Conservation (phyloP, 37 sponge, comb jelly and placozoan species). For the Cladorhizidae sp. region DNA sequence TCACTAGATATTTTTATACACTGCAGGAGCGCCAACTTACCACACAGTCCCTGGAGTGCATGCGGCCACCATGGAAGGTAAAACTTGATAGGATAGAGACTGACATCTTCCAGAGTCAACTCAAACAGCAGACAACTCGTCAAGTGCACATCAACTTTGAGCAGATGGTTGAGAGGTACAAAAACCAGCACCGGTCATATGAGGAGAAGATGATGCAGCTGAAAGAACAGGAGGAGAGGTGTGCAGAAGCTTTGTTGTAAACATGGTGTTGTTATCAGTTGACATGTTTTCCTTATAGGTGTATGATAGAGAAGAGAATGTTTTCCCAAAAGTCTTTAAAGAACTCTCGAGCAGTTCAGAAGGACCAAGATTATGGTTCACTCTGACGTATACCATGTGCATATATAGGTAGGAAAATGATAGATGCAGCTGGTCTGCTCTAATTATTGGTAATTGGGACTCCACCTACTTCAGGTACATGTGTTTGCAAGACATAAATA, state of each 20-base stretch:
- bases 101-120: conserved; percentile 59
- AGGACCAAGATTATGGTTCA: too few species aligned
- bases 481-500: too few species aligned
- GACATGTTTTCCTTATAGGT: not conserved
- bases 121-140: conserved; percentile 82
- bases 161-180: conserved; percentile 69
- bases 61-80: conserved; percentile 62
- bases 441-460: too few species aligned
- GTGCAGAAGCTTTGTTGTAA: not conserved
- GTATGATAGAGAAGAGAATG: conserved; percentile 23
- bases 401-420: too few species aligned
- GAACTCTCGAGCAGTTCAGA: conserved; percentile 34
- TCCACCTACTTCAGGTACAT: too few species aligned
- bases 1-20: not conserved
- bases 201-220: conserved; percentile 15
- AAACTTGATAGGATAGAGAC: conserved; percentile 72
- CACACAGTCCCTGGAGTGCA: conserved; percentile 73
- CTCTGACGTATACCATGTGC: too few species aligned
- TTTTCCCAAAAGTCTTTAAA: conserved; percentile 54
- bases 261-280: not conserved
- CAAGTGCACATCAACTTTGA: conserved; percentile 89
- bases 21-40: conserved; percentile 64
- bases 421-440: too few species aligned
- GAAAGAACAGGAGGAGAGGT: conserved; percentile 19
- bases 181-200: conserved; percentile 40